Conservation (phyloP, 2,797 vertebrate genomes). For the Cottoperca gobio region DNA sequence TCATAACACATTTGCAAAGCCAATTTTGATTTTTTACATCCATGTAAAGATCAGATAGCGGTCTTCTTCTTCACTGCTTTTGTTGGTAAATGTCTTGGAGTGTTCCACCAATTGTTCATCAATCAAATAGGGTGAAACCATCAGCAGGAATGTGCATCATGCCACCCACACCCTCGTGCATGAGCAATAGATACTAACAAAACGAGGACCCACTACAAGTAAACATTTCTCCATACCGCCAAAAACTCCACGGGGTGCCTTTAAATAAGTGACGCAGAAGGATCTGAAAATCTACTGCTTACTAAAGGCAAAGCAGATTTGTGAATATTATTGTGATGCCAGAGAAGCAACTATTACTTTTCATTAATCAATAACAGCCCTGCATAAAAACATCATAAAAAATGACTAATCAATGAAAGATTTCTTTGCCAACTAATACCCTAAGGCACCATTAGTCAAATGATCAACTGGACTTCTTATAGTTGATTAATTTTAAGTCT, state of each 20-base stretch:
- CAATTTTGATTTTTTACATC: no score
- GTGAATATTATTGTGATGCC: conserved; percentile 16
- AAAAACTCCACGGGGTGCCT: background rate
- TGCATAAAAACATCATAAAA: conserved; percentile 30
- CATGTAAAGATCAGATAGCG: background rate
- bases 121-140: background rate
- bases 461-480: conserved; percentile 30
- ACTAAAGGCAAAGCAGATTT: conserved; percentile 1
- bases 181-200: background rate
- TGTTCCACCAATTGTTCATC: background rate
- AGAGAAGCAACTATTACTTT: conserved; percentile 18
- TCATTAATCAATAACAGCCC: conserved; percentile 33
- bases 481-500: conserved; percentile 36
- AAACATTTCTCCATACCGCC: background rate
- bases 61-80: background rate
- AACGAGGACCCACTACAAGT: no score
- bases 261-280: background rate
- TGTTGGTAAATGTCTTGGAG: background rate
- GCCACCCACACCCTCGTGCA: background rate
- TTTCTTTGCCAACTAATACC: conserved; percentile 30
- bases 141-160: background rate
- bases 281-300: background rate
- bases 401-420: conserved; percentile 28
- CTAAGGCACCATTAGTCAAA: conserved; percentile 47
- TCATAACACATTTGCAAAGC: background rate